Conservation (phyloP, 2,888 invertebrate species). For the Lycia hirtaria region DNA sequence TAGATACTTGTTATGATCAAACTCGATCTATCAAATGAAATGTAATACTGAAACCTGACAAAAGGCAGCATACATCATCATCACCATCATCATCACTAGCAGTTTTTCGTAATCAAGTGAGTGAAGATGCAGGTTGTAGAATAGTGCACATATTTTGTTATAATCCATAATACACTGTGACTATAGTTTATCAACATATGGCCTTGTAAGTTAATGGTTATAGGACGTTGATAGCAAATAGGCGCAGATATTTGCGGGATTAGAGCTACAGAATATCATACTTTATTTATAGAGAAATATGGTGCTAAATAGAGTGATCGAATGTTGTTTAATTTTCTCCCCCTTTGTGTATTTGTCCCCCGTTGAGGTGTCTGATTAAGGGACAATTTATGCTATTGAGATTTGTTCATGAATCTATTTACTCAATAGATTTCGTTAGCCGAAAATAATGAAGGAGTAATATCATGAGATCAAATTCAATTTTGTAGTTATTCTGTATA, state of each 20-base stretch:
- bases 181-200: neutral
- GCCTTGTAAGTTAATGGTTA: conserved; percentile 5
- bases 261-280: neutral
- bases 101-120: too few relatives aligned
- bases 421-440: neutral
- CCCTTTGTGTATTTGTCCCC: conserved; percentile 3
- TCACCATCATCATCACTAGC: too few relatives aligned
- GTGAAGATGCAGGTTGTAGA: too few relatives aligned
- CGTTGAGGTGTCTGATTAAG: neutral
- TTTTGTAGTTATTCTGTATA: too few relatives aligned
- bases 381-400: neutral
- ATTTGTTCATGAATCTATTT: neutral
- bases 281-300: neutral
- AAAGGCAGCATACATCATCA: too few relatives aligned
- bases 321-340: neutral
- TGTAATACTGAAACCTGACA: too few relatives aligned
- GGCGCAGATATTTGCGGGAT: neutral
- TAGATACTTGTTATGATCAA: too few relatives aligned
- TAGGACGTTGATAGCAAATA: conserved; percentile 7
- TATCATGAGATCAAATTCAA: too few relatives aligned
- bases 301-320: neutral
- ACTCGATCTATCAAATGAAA: too few relatives aligned
- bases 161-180: neutral
- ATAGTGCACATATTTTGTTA: too few relatives aligned
- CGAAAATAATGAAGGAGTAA: neutral